Evolutionary conservation across 2,888 invertebrate species (phyloP), one percentile per base, ranked within the genome.

Genomic region (Odontocolon sp.): DNA sequence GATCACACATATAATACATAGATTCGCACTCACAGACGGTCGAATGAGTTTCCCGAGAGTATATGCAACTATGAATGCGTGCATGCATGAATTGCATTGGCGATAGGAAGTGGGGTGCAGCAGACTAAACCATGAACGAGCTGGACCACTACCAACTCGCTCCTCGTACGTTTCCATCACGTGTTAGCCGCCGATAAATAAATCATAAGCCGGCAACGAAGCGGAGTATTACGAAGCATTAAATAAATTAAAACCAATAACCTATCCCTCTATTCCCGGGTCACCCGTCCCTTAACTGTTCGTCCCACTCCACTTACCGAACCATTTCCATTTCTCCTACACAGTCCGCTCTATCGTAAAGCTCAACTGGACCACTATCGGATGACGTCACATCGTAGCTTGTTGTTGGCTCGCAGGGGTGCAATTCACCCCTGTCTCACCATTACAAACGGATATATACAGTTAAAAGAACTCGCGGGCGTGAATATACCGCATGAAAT

Each of bases 241-340:
- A 79, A 79, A 80, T 78, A 77, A 79, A 80, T 80, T 80, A 78
- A 78, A 77, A 76, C 70, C 77, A 66, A 76, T 79, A 77, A 71
- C 66, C 74, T 66, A 36, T 59, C 36, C 36, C 57, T 14, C 67
- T 69, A 21, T 45, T 28, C 16, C 40, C 40, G 31, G 52, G 38
- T 70, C 59, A 16, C 31, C 38, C 64, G 28, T 18, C 67, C 38
- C 59, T 42, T 59, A 21, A 38, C 16, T 28, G 23, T 54, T 54
- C 54, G 14, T 54, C 18, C 8, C 54, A 31, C 31, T 54, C 54
- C 2, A 54, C 31, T 31, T 52, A 28, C 26, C 23, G 50, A n/a
- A n/a, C 42, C 67, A 40, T 73, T 66, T 57, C 50, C 59, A 40
- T 50, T 73, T 23, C 50, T 59, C 59, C 21, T 31, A 28, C 28